Percentiles rank a stretch among this genome's conserved stretches.
These are phyloP conservation scores for Drosophila lacteicornis DNA, from an alignment of 1,140 invertebrate genomes.

Conservation along the genomic window DNA sequence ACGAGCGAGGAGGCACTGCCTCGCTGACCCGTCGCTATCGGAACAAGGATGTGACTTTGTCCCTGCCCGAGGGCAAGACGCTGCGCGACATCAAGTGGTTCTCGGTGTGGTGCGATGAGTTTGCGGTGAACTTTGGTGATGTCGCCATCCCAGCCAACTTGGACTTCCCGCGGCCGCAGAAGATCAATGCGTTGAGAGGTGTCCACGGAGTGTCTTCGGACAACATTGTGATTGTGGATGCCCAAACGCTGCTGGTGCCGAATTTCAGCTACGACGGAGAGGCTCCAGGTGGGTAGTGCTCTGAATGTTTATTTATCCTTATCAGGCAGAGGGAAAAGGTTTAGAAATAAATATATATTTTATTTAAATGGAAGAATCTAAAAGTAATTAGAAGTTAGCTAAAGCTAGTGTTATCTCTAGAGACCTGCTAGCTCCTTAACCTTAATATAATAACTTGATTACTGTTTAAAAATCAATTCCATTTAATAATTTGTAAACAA, in stretches of 20 bases:
- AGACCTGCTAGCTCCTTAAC: too few species aligned
- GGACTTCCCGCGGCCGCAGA: constrained; percentile 93
- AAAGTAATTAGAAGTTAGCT: too few species aligned
- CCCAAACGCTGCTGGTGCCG: constrained; percentile 94
- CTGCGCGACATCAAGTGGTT: constrained; percentile 94
- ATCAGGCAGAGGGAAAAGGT: too few species aligned
- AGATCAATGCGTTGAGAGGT: constrained; percentile 90
- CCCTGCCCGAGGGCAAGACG: constrained; percentile 93
- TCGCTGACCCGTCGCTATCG: constrained; percentile 90
- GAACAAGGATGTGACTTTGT: constrained; percentile 92
- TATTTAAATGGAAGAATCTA: too few species aligned
- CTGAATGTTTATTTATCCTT: background rate
- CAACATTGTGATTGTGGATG: constrained; percentile 94
- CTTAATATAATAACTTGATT: too few species aligned
- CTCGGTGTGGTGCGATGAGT: constrained; percentile 95
- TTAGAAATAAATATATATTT: background rate
- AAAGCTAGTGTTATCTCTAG: too few species aligned
- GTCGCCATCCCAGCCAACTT: constrained; percentile 91
- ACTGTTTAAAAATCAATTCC: too few species aligned
- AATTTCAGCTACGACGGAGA: constrained; percentile 95
- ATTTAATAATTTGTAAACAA: too few species aligned
- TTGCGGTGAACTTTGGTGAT: constrained; percentile 95
- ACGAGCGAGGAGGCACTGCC: constrained; percentile 91
- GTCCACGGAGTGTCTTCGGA: constrained; percentile 94
- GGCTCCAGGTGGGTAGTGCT: constrained; percentile 90